Evolutionary conservation across 2,888 invertebrate species (phyloP), one percentile per base, ranked within the genome.

Genomic region (Operophtera brumata): DNA sequence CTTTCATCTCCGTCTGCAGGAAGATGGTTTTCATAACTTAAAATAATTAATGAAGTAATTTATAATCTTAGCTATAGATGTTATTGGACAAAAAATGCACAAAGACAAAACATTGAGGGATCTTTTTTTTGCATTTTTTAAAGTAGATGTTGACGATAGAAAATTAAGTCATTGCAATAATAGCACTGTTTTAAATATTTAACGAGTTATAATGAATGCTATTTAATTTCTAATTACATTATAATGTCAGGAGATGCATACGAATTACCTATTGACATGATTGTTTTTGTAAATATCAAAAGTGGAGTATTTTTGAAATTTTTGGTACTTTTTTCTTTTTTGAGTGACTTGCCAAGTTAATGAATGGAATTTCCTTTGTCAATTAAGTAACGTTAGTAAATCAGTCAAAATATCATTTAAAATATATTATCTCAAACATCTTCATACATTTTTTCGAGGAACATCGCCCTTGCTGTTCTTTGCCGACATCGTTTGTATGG

Each of bases 131-230:
- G 49, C 35, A 44, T 49, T 43, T 50, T 52, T 54, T 32, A 13
- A 37, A 11, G 35, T 12, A n/a, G 10, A 47, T 13, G 42, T 30
- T 37, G 28, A 36, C 10, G 13, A 32, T 55, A 37, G 48, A 37
- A 48, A 77, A 84, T 83, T 64, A 76, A 81, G 78, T 58, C 75
- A 77, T 82, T 70, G 64, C 64, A 70, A 70, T 65, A 70, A 66
- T 60, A 70, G 59, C 61, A 71, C 82, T 80, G 73, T 77, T 87
- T 88, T 86, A 80, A 88, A 87, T 88, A 88, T 82, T 66, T 85
- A 87, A 88, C 76, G 87, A 90, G 82, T 61, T 68, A 69, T 87
- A 87, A 89, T 88, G 84, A 80, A 76, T 77, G 69, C 77, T 85
- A 88, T 82, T 84, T 87, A 77, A 84, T 71, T 51, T 63, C 58